phyloP scores from a whole-genome alignment of 2,888 invertebrate genomes.

The Xylota segnis region DNA sequence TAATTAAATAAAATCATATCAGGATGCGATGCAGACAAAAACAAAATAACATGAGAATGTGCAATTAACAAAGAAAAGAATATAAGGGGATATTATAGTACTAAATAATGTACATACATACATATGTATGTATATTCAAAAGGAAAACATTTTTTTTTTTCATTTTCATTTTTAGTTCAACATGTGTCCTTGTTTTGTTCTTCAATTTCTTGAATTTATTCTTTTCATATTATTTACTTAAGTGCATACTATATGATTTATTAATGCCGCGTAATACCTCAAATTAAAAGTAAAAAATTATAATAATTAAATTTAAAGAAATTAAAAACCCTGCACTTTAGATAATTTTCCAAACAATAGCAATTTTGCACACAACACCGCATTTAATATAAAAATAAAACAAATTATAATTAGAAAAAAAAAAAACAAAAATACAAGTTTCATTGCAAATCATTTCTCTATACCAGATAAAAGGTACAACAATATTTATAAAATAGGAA shows the following conservation, averaged over 20 bases:
- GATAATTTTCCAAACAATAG: conserved; percentile 47
- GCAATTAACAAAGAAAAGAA: conserved; percentile 25
- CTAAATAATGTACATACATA: neutral
- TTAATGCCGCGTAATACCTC: conserved; percentile 74
- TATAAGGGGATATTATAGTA: conserved; percentile 27
- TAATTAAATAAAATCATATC: conserved; percentile 66
- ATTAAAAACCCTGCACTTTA: conserved; percentile 36
- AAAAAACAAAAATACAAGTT: conserved; percentile 5
- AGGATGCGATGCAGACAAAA: conserved; percentile 56
- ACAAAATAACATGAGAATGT: neutral
- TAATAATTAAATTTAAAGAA: conserved; percentile 8
- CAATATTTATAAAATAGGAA: conserved; percentile 45
- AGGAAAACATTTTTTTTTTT: neutral
- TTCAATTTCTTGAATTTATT: neutral
- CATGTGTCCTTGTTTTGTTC: neutral
- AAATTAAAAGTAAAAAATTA: conserved; percentile 47
- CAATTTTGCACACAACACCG: conserved; percentile 39
- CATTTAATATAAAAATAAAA: conserved; percentile 28
- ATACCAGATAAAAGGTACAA: conserved; percentile 45
- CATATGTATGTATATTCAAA: conserved; percentile 20
- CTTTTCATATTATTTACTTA: conserved; percentile 1
- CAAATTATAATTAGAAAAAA: neutral
- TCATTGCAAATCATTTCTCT: conserved; percentile 4
- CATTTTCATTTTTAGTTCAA: neutral
- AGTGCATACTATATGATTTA: no score